Evolutionary conservation across 2,888 invertebrate genomes (phyloP).

Genomic region (Nymphalis c-album): DNA sequence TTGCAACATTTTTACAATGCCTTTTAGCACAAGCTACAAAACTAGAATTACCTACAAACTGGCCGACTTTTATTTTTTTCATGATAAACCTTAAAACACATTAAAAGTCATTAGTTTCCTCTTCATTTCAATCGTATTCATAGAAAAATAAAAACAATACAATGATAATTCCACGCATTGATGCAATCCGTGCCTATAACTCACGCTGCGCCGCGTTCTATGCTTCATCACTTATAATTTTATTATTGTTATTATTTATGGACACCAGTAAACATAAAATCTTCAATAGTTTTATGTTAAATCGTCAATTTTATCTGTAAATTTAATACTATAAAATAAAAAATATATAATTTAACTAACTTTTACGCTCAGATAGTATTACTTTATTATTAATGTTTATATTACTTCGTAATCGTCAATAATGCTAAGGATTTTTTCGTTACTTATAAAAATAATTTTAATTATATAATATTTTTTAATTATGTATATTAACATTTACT

Average conservation of each 20-base stretch:
- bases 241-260: background rate
- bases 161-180: conserved; percentile 4
- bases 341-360: too few species aligned
- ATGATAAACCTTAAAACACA: background rate
- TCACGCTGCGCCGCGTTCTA: conserved; percentile 2
- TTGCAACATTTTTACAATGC: background rate
- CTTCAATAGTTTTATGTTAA: too few species aligned
- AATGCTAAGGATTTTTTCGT: too few species aligned
- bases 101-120: background rate
- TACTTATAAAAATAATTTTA: too few species aligned
- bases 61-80: background rate
- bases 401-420: too few species aligned
- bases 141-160: conserved; percentile 14
- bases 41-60: background rate
- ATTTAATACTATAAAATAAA: too few species aligned
- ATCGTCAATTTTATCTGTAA: too few species aligned
- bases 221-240: too few species aligned
- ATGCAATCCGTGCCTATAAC: background rate
- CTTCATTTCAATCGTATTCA: conserved; percentile 9
- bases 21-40: background rate
- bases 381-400: too few species aligned
- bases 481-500: too few species aligned
- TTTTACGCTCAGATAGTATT: too few species aligned
- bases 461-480: too few species aligned
- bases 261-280: background rate